Percentiles rank a stretch among this genome's conserved stretches.
Conservation (phyloP, 1,140 invertebrate species). For the Bombus sylvicola region DNA sequence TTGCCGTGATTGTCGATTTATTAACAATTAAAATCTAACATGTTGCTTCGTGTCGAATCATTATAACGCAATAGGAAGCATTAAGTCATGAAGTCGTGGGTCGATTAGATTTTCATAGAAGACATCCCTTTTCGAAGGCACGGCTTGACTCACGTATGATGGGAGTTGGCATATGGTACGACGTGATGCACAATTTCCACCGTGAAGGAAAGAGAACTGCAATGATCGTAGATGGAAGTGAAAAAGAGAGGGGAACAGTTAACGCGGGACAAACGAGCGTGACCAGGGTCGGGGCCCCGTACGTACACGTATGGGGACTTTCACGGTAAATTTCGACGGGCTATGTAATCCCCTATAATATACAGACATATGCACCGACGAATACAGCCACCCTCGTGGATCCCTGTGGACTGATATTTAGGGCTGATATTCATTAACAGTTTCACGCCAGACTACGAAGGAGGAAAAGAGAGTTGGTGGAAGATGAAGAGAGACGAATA, state of each 20-base stretch:
- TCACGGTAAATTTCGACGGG: constrained; percentile 60
- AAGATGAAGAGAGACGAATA: not conserved
- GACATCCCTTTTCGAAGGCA: not conserved
- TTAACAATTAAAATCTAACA: not conserved
- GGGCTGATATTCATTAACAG: constrained; percentile 83
- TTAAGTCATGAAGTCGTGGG: constrained; percentile 27
- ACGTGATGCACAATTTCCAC: constrained; percentile 41
- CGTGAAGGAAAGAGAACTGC: constrained; percentile 13
- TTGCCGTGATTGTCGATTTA: too few species aligned
- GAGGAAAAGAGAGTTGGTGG: constrained; percentile 14
- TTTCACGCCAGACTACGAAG: constrained; percentile 75
- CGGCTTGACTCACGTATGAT: constrained; percentile 43
- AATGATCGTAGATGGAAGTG: not conserved
- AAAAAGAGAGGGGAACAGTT: constrained; percentile 58
- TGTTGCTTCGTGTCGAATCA: not conserved
- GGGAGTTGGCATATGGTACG: constrained; percentile 72
- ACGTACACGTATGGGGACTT: constrained; percentile 50
- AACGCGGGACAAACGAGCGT: constrained; percentile 81
- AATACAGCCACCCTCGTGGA: constrained; percentile 54
- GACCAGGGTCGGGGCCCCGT: constrained; percentile 74
- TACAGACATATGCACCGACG: constrained; percentile 78
- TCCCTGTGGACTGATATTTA: constrained; percentile 82
- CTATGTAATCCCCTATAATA: constrained; percentile 79
- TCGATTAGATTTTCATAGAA: constrained; percentile 52
- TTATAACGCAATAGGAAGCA: not conserved